These are phyloP conservation scores for Ceyx cyanopectus DNA, from an alignment of 2,113 vertebrate genomes.

Conservation along the genomic window DNA sequence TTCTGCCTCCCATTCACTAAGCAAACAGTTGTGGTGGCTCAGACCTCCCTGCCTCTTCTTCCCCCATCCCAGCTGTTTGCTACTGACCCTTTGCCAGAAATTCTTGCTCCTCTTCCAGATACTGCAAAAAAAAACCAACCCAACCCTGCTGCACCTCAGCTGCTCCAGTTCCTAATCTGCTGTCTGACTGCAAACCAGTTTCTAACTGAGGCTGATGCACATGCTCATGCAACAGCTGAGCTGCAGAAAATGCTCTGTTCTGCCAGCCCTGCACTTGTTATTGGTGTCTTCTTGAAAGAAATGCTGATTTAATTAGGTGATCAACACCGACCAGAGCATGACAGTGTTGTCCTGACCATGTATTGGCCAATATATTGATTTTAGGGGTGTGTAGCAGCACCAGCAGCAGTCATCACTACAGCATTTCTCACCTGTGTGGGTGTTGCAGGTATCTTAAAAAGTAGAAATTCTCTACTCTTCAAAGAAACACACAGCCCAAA, in stretches of 20 bases:
- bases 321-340: background rate
- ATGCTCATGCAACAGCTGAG: conserved; percentile 24
- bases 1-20: conserved; percentile 22
- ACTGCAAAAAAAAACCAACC: conserved; percentile 38
- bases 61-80: conserved; percentile 61
- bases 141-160: conserved; percentile 58
- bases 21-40: conserved; percentile 53
- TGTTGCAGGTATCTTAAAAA: background rate
- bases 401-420: background rate
- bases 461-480: background rate
- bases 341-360: background rate
- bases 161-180: conserved; percentile 49
- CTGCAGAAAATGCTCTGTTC: background rate
- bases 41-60: conserved; percentile 45
- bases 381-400: background rate
- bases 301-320: background rate
- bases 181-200: conserved; percentile 33
- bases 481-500: background rate
- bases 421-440: background rate
- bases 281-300: background rate
- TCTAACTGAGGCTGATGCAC: background rate
- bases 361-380: background rate
- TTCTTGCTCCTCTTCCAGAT: conserved; percentile 63
- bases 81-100: conserved; percentile 58
- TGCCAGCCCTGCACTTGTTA: background rate